Percentiles rank a stretch among this genome's conserved stretches.
phyloP scores from a whole-genome alignment of 1,140 invertebrate genomes.

The Acromyrmex heyeri region DNA sequence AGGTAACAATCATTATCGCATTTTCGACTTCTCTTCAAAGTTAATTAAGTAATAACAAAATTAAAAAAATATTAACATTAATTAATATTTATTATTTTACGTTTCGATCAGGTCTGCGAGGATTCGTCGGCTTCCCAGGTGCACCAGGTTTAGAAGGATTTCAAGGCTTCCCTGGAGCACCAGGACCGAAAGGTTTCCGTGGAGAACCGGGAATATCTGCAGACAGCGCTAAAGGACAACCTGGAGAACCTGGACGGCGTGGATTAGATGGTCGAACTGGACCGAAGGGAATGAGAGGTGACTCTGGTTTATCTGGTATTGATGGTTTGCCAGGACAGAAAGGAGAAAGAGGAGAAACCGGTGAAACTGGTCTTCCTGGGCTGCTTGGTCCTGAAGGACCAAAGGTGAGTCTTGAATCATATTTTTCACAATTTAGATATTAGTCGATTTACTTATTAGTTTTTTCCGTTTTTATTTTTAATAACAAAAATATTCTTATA shows the following conservation, averaged over 20 bases:
- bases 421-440: conserved; percentile 1
- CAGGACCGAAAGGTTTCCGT: conserved; percentile 86
- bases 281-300: conserved; percentile 82
- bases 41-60: neutral
- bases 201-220: conserved; percentile 79
- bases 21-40: neutral
- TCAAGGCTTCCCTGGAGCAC: conserved; percentile 85
- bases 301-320: conserved; percentile 74
- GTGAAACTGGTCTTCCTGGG: conserved; percentile 87
- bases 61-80: neutral
- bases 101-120: conserved; percentile 72
- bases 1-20: conserved; percentile 74
- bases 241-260: conserved; percentile 84
- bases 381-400: conserved; percentile 83
- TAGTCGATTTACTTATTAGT: neutral
- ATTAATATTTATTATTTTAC: conserved; percentile 37
- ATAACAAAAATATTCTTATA: neutral
- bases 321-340: conserved; percentile 81
- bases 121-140: conserved; percentile 84
- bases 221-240: conserved; percentile 85
- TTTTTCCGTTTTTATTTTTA: conserved; percentile 15
- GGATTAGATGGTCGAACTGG: conserved; percentile 85
- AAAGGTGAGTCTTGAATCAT: conserved; percentile 72
- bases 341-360: conserved; percentile 86
- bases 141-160: conserved; percentile 85